Evolutionary conservation across 1,140 invertebrate genomes (phyloP), one percentile per base, ranked within the genome.

Genomic region (Pinna nobilis): DNA sequence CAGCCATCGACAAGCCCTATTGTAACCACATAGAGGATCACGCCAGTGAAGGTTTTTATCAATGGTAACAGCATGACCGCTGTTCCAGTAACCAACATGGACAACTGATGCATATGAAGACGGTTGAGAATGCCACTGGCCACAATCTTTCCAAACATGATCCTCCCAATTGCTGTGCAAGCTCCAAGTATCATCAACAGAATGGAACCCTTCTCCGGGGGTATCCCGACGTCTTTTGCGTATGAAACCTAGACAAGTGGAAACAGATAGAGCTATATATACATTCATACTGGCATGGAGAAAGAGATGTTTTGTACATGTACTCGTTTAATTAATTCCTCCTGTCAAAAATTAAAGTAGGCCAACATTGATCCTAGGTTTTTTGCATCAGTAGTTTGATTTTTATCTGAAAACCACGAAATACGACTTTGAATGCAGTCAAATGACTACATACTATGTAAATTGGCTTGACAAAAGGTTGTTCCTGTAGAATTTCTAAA

Each of bases 1-100:
- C 83, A 85, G 1, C 84, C 84, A 59, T 86, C 84, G 3, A 84
- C 79, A 9, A 86, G 59, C 2, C 84, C 84, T 2, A 82, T 68
- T n/a, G 78, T 61, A 0, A 84, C 47, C 7, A 82, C 78, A 60
- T 84, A 86, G n/a, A 61, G 18, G 2, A 81, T 44, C 9, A 80
- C 78, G 25, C 79, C 79, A 11, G 51, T 65, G 51, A 81, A 83
- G 3, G 79, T 69, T 32, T 66, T 78, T 39, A 84, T 76, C 25
- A 79, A 39, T n/a, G 84, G 82, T 13, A 85, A 49, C 23, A 85
- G n/a, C 77, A 85, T 84, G n/a, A 76, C 74, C 1, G 61, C 75
- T 15, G 74, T 79, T 25, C 84, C 84, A 1, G 77, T 84, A 20
- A 83, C 50, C 11, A 84, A 65, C 79, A 85, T 84, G 11, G 77